Conservation (phyloP, 1,140 invertebrate genomes). For the Achroia grisella region DNA sequence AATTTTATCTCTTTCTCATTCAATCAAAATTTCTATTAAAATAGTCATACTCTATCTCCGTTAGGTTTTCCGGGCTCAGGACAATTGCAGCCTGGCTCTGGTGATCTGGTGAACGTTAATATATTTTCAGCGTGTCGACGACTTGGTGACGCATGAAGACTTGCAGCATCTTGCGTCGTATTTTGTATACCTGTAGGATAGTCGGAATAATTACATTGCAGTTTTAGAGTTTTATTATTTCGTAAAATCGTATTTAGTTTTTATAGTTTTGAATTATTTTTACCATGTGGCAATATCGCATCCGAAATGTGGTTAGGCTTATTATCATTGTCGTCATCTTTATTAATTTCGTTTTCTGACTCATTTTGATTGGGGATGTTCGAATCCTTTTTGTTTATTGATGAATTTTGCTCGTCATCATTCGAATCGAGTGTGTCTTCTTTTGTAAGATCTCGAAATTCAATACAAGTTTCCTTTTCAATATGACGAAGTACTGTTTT, state of each 20-base stretch:
- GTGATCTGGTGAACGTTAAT: conserved; percentile 28
- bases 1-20: too few relatives aligned
- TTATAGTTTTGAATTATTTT: too few relatives aligned
- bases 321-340: conserved; percentile 5
- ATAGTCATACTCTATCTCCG: conserved; percentile 25
- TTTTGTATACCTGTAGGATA: too few relatives aligned
- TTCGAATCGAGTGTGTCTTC: too few relatives aligned
- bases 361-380: too few relatives aligned
- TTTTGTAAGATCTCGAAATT: conserved; percentile 31
- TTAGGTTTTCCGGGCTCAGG: conserved; percentile 32
- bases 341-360: conserved; percentile 12
- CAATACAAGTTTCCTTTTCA: conserved; percentile 56
- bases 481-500: conserved; percentile 50
- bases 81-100: conserved; percentile 42
- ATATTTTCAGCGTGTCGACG: conserved; percentile 36
- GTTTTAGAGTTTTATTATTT: too few relatives aligned
- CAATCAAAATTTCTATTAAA: too few relatives aligned
- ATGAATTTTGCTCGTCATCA: too few relatives aligned
- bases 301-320: background rate
- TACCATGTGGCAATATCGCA: background rate
- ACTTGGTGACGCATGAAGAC: background rate
- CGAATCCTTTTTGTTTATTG: too few relatives aligned
- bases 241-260: too few relatives aligned
- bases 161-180: background rate
- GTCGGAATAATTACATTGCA: too few relatives aligned